phyloP scores from a whole-genome alignment of 2,797 vertebrate genomes.

The Silurus lanzhouensis region DNA sequence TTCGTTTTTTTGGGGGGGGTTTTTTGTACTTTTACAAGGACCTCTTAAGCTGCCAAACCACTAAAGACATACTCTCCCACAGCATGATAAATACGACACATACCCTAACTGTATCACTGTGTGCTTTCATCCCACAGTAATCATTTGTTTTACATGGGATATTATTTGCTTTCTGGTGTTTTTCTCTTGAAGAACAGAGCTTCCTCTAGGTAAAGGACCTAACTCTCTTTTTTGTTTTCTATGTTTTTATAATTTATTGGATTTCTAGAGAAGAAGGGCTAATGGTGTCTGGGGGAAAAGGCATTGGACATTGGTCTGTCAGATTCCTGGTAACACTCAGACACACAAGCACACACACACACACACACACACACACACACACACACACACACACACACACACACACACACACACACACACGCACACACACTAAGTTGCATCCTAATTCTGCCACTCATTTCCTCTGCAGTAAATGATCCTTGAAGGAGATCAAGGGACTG shows the following conservation, averaged over 20 bases:
- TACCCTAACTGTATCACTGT: conserved; percentile 38
- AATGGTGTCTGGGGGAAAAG: conserved; percentile 42
- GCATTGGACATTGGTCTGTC: conserved; percentile 33
- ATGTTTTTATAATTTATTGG: conserved; percentile 49
- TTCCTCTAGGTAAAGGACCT: conserved; percentile 44
- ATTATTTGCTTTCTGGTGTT: conserved; percentile 44
- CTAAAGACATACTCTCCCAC: conserved; percentile 20
- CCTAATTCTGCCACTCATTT: conserved; percentile 53
- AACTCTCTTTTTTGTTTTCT: conserved; percentile 38
- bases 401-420: conserved; percentile 39
- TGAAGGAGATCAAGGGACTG: conserved; percentile 58
- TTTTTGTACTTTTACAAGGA: conserved; percentile 21
- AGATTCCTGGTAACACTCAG: background rate
- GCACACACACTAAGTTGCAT: conserved; percentile 34
- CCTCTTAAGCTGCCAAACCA: conserved; percentile 9
- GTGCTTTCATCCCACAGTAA: conserved; percentile 40
- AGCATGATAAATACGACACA: conserved; percentile 50
- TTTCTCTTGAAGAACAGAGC: conserved; percentile 40
- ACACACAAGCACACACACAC: conserved; percentile 34
- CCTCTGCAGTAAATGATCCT: conserved; percentile 61
- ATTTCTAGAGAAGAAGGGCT: conserved; percentile 46
- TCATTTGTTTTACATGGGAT: conserved; percentile 49
- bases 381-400: conserved; percentile 29
- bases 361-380: conserved; percentile 36
- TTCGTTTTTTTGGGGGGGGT: background rate